Evolutionary conservation across 2,113 vertebrate species (phyloP).

Genomic region (Siniperca chuatsi): DNA sequence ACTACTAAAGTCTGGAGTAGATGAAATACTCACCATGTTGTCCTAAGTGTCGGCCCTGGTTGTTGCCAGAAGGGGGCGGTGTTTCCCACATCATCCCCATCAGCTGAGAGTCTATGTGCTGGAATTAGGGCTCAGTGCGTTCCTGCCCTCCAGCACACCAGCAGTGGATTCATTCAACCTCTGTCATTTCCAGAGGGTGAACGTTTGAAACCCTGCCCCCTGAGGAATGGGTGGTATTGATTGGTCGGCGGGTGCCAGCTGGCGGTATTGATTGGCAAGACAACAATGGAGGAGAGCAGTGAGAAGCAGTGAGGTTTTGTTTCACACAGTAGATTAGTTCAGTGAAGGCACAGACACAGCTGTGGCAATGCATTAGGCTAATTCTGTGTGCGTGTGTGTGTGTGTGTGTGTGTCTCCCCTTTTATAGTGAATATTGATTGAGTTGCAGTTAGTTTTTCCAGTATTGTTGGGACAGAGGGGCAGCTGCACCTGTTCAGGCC

Average conservation of each 20-base stretch:
- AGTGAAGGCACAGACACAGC: slow-evolving; percentile 40
- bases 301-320: slow-evolving; percentile 73
- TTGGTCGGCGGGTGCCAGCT: slow-evolving; percentile 60
- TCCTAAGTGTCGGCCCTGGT: fast-evolving
- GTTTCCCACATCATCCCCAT: slow-evolving; percentile 30
- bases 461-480: not conserved
- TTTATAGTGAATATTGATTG: slow-evolving; percentile 35
- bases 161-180: slow-evolving; percentile 28
- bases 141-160: slow-evolving; percentile 31
- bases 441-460: not conserved
- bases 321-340: slow-evolving; percentile 76
- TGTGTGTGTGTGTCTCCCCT: not conserved
- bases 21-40: not conserved
- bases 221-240: slow-evolving; percentile 68
- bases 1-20: not conserved
- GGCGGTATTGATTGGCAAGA: slow-evolving; percentile 64
- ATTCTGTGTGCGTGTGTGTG: slow-evolving; percentile 24
- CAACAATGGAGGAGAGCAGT: slow-evolving; percentile 60
- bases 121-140: not conserved
- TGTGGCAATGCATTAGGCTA: slow-evolving; percentile 34
- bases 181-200: slow-evolving; percentile 21
- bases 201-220: slow-evolving; percentile 26
- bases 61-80: slow-evolving; percentile 41
- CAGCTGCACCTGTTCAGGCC: not conserved
- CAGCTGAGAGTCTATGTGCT: not conserved